Evolutionary conservation across 2,888 invertebrate genomes (phyloP).

Genomic region (Ormyrus pomaceus): DNA sequence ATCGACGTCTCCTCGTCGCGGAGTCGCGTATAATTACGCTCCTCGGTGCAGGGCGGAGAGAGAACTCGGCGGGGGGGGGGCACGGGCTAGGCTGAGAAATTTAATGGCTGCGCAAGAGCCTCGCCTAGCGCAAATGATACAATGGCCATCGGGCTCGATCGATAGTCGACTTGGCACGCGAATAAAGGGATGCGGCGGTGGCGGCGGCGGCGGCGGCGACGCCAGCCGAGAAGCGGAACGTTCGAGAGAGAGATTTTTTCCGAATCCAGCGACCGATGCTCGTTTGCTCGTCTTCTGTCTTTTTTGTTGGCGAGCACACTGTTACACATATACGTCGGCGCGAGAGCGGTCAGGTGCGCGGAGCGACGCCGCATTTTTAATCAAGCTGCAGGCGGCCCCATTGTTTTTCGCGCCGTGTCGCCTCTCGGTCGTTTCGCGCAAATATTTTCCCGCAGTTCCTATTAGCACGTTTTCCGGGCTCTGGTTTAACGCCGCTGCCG

Average conservation of each 20-base stretch:
- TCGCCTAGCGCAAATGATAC: constrained; percentile 52
- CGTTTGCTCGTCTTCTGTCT: too few species aligned
- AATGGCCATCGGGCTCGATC: constrained; percentile 55
- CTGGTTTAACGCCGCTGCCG: too few species aligned
- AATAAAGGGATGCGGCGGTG: constrained; percentile 48
- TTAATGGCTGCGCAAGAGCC: constrained; percentile 45
- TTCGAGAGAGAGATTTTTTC: constrained; percentile 13
- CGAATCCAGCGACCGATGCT: too few species aligned
- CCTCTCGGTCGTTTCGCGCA: too few species aligned
- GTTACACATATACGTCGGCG: too few species aligned
- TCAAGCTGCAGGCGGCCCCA: too few species aligned
- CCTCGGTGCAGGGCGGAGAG: not conserved
- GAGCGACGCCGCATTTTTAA: too few species aligned
- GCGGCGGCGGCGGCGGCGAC: not conserved
- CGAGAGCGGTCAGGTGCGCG: too few species aligned
- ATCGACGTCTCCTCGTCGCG: constrained; percentile 11
- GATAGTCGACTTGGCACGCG: constrained; percentile 56
- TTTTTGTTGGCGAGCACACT: too few species aligned
- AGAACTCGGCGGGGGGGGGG: not conserved
- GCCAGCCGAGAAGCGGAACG: not conserved
- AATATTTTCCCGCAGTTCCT: too few species aligned
- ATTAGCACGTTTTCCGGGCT: too few species aligned
- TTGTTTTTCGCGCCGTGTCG: too few species aligned
- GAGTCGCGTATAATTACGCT: constrained; percentile 44
- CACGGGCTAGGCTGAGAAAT: constrained; percentile 49